Evolutionary conservation across 2,797 vertebrate genomes (phyloP).

Genomic region (Fistularia tabacaria): DNA sequence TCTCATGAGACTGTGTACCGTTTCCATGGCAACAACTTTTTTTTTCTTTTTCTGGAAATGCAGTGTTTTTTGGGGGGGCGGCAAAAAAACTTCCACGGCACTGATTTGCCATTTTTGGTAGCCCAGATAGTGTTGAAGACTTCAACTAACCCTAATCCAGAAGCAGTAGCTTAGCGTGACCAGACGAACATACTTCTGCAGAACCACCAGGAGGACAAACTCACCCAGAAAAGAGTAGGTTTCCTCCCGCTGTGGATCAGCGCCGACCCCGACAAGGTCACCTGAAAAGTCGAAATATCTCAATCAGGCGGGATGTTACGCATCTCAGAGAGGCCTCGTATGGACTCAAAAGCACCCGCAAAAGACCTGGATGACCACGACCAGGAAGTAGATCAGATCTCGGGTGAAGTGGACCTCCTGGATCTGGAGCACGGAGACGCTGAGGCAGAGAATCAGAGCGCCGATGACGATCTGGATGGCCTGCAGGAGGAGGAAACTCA

Average conservation of each 20-base stretch:
- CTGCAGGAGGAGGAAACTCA: slow-evolving; percentile 35
- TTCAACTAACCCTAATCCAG: too few species aligned
- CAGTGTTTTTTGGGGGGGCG: too few species aligned
- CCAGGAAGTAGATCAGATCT: slow-evolving; percentile 70
- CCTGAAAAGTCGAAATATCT: slow-evolving; percentile 36
- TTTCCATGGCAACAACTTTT: too few species aligned
- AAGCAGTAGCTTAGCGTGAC: too few species aligned
- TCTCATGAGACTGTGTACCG: too few species aligned
- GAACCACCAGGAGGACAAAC: slow-evolving; percentile 6
- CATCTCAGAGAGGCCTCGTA: background rate
- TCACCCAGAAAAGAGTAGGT: slow-evolving; percentile 69
- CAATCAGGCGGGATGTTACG: background rate
- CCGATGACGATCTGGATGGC: slow-evolving; percentile 78
- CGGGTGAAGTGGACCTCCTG: slow-evolving; percentile 76
- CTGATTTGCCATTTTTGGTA: too few species aligned
- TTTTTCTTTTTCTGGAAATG: too few species aligned
- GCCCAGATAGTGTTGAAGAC: too few species aligned
- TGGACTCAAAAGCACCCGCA: background rate
- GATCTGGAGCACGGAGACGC: slow-evolving; percentile 74
- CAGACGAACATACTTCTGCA: too few species aligned
- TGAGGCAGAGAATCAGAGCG: slow-evolving; percentile 74
- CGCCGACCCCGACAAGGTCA: slow-evolving; percentile 68
- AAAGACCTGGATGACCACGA: slow-evolving; percentile 74
- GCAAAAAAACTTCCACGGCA: too few species aligned
- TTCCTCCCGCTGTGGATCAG: slow-evolving; percentile 66